Percentiles rank a stretch among this genome's conserved stretches.
Conservation (phyloP, 2,113 vertebrate species). For the Muntiacus muntjak region DNA sequence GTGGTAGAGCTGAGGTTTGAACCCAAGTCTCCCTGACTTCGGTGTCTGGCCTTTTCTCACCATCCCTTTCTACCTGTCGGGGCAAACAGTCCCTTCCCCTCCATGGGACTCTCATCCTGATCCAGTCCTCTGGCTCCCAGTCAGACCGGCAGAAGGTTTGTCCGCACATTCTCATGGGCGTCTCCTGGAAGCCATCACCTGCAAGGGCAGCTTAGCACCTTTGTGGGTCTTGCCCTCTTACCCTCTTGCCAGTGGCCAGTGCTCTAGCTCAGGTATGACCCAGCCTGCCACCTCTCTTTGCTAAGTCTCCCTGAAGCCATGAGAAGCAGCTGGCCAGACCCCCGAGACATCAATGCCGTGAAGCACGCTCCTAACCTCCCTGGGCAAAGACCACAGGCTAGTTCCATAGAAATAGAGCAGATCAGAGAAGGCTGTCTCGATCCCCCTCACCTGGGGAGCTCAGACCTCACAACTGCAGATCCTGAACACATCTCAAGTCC, state of each 20-base stretch:
- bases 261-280: not conserved
- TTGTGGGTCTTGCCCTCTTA: not conserved
- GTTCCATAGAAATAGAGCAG: not conserved
- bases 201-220: not conserved
- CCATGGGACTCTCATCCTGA: not conserved
- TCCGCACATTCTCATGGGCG: rapidly evolving
- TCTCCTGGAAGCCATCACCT: not conserved
- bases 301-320: not conserved
- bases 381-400: not conserved
- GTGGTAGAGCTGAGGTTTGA: not conserved
- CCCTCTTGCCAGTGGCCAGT: not conserved
- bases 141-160: not conserved
- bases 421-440: not conserved
- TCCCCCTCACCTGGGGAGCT: not conserved
- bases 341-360: not conserved
- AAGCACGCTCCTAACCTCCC: not conserved
- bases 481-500: not conserved
- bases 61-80: not conserved
- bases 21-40: not conserved
- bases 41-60: not conserved
- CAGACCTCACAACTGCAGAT: not conserved
- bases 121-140: not conserved
- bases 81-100: not conserved
- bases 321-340: not conserved
- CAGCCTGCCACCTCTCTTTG: not conserved